These are phyloP conservation scores for Drosophila paranaensis DNA, from an alignment of 2,888 invertebrate species.

Conservation along the genomic window DNA sequence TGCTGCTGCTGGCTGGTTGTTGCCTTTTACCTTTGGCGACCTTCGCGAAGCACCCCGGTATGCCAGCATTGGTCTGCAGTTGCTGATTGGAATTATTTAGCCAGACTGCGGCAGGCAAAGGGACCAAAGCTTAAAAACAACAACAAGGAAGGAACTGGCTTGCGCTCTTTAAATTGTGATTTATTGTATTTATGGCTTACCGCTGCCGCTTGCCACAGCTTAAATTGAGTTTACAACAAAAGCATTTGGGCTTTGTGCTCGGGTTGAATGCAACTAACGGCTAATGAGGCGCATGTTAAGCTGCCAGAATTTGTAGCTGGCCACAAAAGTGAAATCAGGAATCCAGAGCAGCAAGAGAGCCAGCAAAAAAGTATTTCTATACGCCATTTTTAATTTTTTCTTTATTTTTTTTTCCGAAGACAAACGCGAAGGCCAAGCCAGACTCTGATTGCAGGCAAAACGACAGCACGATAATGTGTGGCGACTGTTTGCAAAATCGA, in stretches of 20 bases:
- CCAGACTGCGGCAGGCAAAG: conserved; percentile 35
- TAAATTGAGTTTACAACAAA: conserved; percentile 60
- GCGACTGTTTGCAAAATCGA: conserved; percentile 15
- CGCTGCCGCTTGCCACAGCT: conserved; percentile 23
- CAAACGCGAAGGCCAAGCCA: conserved; percentile 51
- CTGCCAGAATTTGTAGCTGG: conserved; percentile 38
- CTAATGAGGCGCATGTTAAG: conserved; percentile 72
- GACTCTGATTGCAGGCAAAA: conserved; percentile 51
- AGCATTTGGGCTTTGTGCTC: conserved; percentile 16
- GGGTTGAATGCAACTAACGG: conserved; percentile 63
- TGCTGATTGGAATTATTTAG: conserved; percentile 74
- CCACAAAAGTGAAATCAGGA: conserved; percentile 62
- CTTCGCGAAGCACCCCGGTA: conserved; percentile 42
- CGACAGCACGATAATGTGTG: conserved; percentile 35
- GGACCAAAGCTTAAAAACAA: conserved; percentile 33
- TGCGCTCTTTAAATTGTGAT: conserved; percentile 69
- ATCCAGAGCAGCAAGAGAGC: conserved; percentile 10
- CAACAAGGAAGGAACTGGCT: conserved; percentile 25
- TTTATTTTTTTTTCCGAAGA: neutral
- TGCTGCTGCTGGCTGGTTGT: conserved; percentile 12
- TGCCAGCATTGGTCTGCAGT: conserved; percentile 44
- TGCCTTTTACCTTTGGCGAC: conserved; percentile 68
- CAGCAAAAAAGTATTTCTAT: conserved; percentile 17
- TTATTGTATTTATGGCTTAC: conserved; percentile 63
- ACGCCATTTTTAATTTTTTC: conserved; percentile 31